These are phyloP conservation scores for Oncopodura yosiiana DNA, from an alignment of 1,140 invertebrate genomes.

Conservation along the genomic window DNA sequence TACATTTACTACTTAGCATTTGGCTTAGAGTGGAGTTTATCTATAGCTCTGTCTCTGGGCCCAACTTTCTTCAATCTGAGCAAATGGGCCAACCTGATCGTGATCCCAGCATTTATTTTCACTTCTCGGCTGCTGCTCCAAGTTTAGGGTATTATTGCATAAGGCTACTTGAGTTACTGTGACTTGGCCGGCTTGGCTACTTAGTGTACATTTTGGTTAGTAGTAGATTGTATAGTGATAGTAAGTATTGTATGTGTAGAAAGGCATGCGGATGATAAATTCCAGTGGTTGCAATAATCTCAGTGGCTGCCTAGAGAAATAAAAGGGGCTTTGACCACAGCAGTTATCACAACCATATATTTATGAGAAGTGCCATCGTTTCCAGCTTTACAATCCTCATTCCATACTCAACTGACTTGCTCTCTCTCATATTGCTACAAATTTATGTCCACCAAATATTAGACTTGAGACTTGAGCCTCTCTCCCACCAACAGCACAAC, in stretches of 20 bases:
- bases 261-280: slow-evolving; percentile 33
- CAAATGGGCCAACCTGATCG: too few relatives aligned
- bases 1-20: too few relatives aligned
- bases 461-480: slow-evolving; percentile 12
- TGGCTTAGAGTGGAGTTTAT: too few relatives aligned
- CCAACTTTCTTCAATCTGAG: too few relatives aligned
- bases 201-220: not conserved
- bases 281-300: slow-evolving; percentile 34
- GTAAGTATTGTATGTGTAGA: not conserved
- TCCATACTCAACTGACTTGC: too few relatives aligned
- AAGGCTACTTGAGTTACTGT: not conserved
- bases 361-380: slow-evolving; percentile 34
- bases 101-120: too few relatives aligned
- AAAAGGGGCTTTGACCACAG: slow-evolving; percentile 35
- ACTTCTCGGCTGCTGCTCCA: too few relatives aligned
- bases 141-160: too few relatives aligned
- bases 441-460: slow-evolving; percentile 34
- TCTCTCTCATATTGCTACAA: slow-evolving; percentile 35
- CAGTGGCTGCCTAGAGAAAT: slow-evolving; percentile 31
- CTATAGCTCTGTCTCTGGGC: too few relatives aligned
- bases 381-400: slow-evolving; percentile 30
- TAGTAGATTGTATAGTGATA: not conserved
- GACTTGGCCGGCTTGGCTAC: not conserved
- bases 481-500: too few relatives aligned
- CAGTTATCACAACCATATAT: slow-evolving; percentile 35